phyloP scores from a whole-genome alignment of 2,113 vertebrate genomes.

The Chaenocephalus aceratus region DNA sequence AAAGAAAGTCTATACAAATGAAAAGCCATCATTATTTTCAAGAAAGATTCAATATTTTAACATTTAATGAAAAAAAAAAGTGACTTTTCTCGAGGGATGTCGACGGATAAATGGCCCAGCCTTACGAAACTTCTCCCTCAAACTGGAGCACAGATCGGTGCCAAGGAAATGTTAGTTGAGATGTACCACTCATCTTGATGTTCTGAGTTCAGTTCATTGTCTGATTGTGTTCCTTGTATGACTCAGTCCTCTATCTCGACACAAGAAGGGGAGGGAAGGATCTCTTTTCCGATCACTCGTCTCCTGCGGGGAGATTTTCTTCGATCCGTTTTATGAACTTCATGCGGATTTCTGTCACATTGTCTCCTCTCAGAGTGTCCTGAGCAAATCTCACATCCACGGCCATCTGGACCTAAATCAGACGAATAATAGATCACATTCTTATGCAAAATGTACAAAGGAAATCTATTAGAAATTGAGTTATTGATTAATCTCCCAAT shows the following conservation, averaged over 20 bases:
- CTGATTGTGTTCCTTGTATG: slow-evolving; percentile 19
- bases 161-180: neutral
- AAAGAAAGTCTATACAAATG: neutral
- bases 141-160: slow-evolving; percentile 1
- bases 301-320: slow-evolving; percentile 96
- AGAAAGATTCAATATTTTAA: neutral
- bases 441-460: neutral
- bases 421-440: neutral
- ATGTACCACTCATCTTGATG: neutral
- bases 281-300: slow-evolving; percentile 85
- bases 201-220: slow-evolving; percentile 11
- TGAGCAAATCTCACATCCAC: slow-evolving; percentile 97
- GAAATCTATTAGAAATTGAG: neutral
- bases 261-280: neutral
- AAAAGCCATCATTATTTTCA: slow-evolving; percentile 3
- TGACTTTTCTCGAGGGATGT: slow-evolving; percentile 1
- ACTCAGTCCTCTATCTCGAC: slow-evolving; percentile 11
- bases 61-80: neutral
- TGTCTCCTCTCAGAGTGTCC: slow-evolving; percentile 95
- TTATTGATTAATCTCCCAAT: too few relatives aligned
- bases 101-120: neutral
- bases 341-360: slow-evolving; percentile 97
- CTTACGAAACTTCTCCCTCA: neutral
- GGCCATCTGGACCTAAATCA: slow-evolving; percentile 95
- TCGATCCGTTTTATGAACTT: slow-evolving; percentile 98